Conservation (phyloP, 2,797 vertebrate species). For the Natrix natrix region DNA sequence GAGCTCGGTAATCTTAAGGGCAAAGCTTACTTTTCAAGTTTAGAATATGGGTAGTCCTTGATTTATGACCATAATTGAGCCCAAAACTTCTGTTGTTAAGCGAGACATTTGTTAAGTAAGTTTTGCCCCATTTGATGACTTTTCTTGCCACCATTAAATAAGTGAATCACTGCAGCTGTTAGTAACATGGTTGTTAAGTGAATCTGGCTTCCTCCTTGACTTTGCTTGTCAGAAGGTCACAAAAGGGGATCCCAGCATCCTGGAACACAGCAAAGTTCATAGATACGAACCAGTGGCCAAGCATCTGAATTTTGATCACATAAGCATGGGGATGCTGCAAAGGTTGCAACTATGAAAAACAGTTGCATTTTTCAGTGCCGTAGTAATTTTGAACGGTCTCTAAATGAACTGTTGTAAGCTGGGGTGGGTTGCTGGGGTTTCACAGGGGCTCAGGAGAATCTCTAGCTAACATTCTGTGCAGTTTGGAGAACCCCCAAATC, state of each 20-base stretch:
- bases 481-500: too few relatives aligned
- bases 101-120: not conserved
- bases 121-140: not conserved
- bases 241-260: not conserved
- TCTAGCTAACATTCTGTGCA: too few relatives aligned
- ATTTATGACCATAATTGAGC: not conserved
- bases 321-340: not conserved
- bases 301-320: not conserved
- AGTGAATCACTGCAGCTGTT: not conserved
- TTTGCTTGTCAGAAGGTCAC: not conserved
- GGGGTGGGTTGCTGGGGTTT: too few relatives aligned
- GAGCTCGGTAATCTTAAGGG: conserved; percentile 69
- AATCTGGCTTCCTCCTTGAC: not conserved
- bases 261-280: not conserved
- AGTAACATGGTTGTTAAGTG: not conserved
- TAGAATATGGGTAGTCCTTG: not conserved
- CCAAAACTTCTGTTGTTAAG: not conserved
- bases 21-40: not conserved
- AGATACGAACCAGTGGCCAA: not conserved
- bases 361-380: not conserved
- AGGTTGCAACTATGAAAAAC: not conserved
- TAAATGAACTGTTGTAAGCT: not conserved
- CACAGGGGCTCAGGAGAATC: too few relatives aligned
- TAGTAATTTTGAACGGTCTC: not conserved
- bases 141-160: not conserved